Evolutionary conservation across 2,113 vertebrate species (phyloP).

Genomic region (Abramis brama): DNA sequence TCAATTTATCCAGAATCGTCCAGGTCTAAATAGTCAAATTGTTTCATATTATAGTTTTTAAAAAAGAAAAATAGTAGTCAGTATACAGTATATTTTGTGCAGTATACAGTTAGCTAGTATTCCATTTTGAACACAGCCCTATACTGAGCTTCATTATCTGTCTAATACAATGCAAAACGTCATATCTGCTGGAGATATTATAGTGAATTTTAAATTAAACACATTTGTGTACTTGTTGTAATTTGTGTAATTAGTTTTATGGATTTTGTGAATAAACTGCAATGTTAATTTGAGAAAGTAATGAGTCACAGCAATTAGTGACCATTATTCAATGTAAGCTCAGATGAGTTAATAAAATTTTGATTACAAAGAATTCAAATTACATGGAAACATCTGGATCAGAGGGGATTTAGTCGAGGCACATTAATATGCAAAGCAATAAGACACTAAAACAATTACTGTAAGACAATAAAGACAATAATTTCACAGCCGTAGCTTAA

Average conservation of each 20-base stretch:
- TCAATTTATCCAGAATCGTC: too few species aligned
- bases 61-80: too few species aligned
- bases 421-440: neutral
- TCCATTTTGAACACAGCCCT: neutral
- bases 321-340: neutral
- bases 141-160: neutral
- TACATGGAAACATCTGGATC: neutral
- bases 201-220: neutral
- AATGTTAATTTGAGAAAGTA: neutral
- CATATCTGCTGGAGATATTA: neutral
- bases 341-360: neutral
- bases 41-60: neutral
- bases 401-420: neutral
- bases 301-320: neutral
- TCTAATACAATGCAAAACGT: neutral
- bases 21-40: neutral
- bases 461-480: constrained; percentile 2
- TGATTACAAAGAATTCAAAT: neutral
- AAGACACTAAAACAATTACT: constrained; percentile 24
- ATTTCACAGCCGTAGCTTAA: neutral
- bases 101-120: neutral
- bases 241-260: constrained; percentile 13
- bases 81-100: neutral
- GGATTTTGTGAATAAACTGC: neutral
- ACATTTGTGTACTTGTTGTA: neutral